Evolutionary conservation across 2,888 invertebrate species (phyloP), one percentile per base, ranked within the genome.

Genomic region (Alsophila aescularia): DNA sequence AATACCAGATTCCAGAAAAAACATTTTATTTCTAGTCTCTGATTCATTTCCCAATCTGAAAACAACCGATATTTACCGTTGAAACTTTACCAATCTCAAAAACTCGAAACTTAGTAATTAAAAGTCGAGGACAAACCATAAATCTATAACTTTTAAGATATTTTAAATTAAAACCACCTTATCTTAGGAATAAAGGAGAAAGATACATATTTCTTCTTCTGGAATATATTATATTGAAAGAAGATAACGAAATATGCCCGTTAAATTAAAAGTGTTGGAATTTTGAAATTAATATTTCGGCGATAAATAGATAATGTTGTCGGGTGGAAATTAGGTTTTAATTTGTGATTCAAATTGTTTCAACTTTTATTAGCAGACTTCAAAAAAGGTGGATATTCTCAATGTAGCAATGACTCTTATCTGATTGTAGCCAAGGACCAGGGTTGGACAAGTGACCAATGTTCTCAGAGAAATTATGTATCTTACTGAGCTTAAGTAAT

Each of bases 101-200:
- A 72, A 62, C 70, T 69, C 65, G 66, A 72, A 79, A 80, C 72
- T 79, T 74, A 69, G 75, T 84, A 83, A 84, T 85, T 84, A 84
- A 87, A 85, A 84, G 76, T 73, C 67, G 69, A 55, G 62, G 62
- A 53, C 67, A 67, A 62, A 59, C 69, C 78, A 81, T 85, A 87
- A 87, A 86, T 87, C 84, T 79, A 81, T 81, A 83, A 85, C 76
- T 80, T 83, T 78, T 75, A 77, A 77, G 78, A 81, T 79, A 80
- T 81, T 85, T 82, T 82, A 84, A 85, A 81, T 85, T 54, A 49
- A 53, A 54, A 54, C 54, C 49, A 39, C 49, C 47, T 29, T 41
- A 48, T 48, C 44, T 51, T 45, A 42, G 49, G 12, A 53, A 53
- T 42, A 48, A 48, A 42, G n/a, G 43, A 40, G 44, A 42, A 41